Conservation (phyloP, 2,888 invertebrate species). For the Xestia rhomboidea region DNA sequence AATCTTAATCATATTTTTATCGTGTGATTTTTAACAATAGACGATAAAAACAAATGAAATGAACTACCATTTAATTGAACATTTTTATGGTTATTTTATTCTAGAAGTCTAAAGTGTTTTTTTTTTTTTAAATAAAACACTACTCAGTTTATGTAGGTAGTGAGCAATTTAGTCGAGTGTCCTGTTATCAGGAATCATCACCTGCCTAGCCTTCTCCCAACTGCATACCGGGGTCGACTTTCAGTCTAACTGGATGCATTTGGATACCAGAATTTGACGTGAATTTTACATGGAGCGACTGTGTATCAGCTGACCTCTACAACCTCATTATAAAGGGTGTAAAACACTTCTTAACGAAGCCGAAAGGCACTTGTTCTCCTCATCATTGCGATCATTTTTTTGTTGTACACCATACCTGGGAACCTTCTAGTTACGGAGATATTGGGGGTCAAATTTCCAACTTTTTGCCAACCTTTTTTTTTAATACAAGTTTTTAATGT, state of each 20-base stretch:
- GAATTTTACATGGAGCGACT: background rate
- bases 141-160: background rate
- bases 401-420: too few relatives aligned
- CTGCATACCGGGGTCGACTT: background rate
- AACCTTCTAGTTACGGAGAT: too few relatives aligned
- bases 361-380: too few relatives aligned
- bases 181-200: background rate
- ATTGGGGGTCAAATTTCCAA: too few relatives aligned
- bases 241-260: background rate
- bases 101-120: background rate
- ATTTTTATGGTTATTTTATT: background rate
- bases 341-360: too few relatives aligned
- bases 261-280: background rate
- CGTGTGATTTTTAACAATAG: background rate
- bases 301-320: background rate
- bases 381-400: too few relatives aligned
- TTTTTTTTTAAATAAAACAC: background rate
- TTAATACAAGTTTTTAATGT: too few relatives aligned
- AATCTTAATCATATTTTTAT: background rate
- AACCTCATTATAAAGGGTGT: too few relatives aligned
- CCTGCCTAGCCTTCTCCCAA: background rate
- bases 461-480: too few relatives aligned
- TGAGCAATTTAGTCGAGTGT: background rate
- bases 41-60: background rate
- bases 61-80: background rate